These are phyloP conservation scores for Fulica atra DNA, from an alignment of 2,113 vertebrate genomes.

Conservation along the genomic window DNA sequence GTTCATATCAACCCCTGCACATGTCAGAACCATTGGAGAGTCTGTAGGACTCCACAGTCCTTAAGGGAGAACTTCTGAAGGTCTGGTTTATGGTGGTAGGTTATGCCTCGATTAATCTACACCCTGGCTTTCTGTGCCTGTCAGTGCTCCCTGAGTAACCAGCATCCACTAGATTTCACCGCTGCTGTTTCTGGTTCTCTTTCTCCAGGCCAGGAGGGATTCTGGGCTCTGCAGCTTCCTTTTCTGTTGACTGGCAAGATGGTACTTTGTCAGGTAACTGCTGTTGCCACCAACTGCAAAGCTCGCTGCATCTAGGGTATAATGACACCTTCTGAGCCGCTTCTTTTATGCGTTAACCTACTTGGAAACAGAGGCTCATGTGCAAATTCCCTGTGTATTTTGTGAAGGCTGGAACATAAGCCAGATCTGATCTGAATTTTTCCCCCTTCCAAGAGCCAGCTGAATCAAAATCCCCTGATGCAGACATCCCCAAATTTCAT, in stretches of 20 bases:
- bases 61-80: neutral
- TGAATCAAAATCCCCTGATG: conserved; percentile 65
- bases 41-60: neutral
- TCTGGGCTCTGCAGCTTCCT: conserved; percentile 43
- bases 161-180: neutral
- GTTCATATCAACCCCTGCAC: neutral
- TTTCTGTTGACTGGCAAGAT: conserved; percentile 62
- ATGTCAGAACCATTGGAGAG: neutral
- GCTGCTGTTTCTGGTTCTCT: neutral
- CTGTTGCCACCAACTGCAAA: conserved; percentile 65
- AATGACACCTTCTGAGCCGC: conserved; percentile 50
- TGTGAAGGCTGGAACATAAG: conserved; percentile 45
- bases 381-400: conserved; percentile 63
- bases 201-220: neutral
- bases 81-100: neutral
- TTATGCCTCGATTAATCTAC: neutral
- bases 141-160: neutral
- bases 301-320: conserved; percentile 23
- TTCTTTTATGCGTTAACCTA: conserved; percentile 65
- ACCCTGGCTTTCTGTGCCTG: neutral
- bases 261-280: conserved; percentile 65
- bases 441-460: conserved; percentile 55
- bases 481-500: conserved; percentile 67
- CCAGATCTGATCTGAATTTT: conserved; percentile 61
- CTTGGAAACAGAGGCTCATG: conserved; percentile 68